Conservation (phyloP, 2,888 invertebrate genomes). For the Loripinus fragilis region DNA sequence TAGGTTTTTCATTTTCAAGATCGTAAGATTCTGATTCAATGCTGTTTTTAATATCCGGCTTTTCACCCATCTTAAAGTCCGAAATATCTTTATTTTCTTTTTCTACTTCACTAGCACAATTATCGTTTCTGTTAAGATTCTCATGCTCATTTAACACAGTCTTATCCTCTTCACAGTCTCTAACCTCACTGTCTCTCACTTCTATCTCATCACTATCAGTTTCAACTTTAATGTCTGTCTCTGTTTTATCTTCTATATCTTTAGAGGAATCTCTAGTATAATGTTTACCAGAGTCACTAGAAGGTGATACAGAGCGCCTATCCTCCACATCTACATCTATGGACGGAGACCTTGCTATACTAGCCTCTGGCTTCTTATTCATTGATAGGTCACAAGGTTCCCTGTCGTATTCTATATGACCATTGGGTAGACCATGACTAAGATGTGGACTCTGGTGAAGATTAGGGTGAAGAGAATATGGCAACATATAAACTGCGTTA, state of each 20-base stretch:
- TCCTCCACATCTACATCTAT: conserved; percentile 3
- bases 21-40: conserved; percentile 15
- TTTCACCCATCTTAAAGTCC: conserved; percentile 25
- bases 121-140: background rate
- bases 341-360: conserved; percentile 28
- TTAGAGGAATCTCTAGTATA: background rate
- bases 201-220: background rate
- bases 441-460: conserved; percentile 2
- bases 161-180: background rate
- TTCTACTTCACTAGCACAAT: background rate
- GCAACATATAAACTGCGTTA: conserved; percentile 81
- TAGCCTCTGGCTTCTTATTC: conserved; percentile 54
- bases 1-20: conserved; percentile 34
- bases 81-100: conserved; percentile 29
- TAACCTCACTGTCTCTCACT: background rate
- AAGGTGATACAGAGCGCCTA: conserved; percentile 20
- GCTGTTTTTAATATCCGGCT: conserved; percentile 21
- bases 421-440: conserved; percentile 50
- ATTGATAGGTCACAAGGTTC: conserved; percentile 70
- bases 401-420: conserved; percentile 35
- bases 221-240: background rate
- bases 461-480: conserved; percentile 72
- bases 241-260: background rate
- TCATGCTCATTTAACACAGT: background rate
- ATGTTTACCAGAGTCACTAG: conserved; percentile 12